phyloP scores from a whole-genome alignment of 2,113 vertebrate species.

The Clarias macrocephalus region DNA sequence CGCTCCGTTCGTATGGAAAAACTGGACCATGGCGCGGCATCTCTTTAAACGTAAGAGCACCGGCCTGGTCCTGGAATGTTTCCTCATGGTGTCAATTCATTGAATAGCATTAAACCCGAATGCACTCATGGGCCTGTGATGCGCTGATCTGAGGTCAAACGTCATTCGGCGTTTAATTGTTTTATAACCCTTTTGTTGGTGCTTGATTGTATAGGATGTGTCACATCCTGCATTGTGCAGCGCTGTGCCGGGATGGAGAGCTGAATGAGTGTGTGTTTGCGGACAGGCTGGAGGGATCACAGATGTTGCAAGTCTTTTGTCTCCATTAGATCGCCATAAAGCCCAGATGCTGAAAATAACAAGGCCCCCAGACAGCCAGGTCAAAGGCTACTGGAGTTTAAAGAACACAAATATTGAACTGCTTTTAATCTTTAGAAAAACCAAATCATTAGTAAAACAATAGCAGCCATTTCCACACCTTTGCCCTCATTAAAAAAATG shows the following conservation, averaged over 20 bases:
- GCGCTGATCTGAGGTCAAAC: constrained; percentile 24
- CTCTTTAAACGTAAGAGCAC: background rate
- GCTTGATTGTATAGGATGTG: background rate
- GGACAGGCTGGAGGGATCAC: constrained; percentile 3
- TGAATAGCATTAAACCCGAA: constrained; percentile 2
- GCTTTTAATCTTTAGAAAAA: background rate
- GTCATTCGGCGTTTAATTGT: background rate
- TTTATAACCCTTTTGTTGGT: constrained; percentile 10
- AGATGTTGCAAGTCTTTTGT: constrained; percentile 33
- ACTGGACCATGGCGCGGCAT: background rate
- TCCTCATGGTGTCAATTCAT: background rate
- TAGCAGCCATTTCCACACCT: background rate
- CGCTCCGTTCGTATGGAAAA: background rate
- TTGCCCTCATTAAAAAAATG: background rate
- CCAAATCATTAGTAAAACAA: background rate
- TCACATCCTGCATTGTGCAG: background rate
- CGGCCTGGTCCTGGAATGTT: background rate
- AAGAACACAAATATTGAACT: background rate
- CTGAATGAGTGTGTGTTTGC: constrained; percentile 1
- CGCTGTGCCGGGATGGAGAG: background rate
- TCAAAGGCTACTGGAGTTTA: constrained; percentile 6
- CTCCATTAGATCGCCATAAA: constrained; percentile 32
- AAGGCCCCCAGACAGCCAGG: constrained; percentile 26
- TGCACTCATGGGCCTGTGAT: background rate
- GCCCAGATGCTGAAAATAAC: constrained; percentile 36